phyloP scores from a whole-genome alignment of 2,113 vertebrate species.

The Phalacrocorax aristotelis region DNA sequence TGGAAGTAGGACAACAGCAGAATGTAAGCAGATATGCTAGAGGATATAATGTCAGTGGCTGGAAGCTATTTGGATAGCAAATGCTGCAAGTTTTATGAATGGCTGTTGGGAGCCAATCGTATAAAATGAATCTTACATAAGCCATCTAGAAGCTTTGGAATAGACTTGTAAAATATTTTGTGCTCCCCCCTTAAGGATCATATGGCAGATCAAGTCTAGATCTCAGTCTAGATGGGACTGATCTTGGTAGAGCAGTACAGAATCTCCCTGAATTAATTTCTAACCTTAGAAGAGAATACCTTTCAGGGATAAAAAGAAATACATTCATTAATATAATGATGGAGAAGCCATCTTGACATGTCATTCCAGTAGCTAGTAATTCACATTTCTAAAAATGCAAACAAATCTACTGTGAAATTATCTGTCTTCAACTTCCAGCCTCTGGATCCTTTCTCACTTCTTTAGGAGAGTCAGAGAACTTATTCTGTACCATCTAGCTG shows the following conservation, averaged over 20 bases:
- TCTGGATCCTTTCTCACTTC: background rate
- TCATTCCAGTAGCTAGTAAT: background rate
- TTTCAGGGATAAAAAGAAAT: background rate
- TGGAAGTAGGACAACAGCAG: conserved; percentile 58
- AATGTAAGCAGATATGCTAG: conserved; percentile 61
- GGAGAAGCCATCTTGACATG: background rate
- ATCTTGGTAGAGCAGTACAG: background rate
- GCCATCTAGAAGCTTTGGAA: background rate
- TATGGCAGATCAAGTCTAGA: background rate
- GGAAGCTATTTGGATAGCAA: conserved; percentile 47
- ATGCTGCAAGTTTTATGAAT: conserved; percentile 65
- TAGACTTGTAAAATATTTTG: background rate
- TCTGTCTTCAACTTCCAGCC: background rate
- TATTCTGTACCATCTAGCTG: background rate
- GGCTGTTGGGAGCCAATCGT: conserved; percentile 33
- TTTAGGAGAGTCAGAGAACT: background rate
- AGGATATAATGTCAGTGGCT: conserved; percentile 49
- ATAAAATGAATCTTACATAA: conserved; percentile 50
- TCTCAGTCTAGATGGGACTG: background rate
- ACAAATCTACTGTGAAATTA: background rate
- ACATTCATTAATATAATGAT: background rate
- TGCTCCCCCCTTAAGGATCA: background rate
- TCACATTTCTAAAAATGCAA: background rate
- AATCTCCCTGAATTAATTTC: background rate
- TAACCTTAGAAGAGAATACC: background rate